phyloP scores from a whole-genome alignment of 1,140 invertebrate species.

The Palaemon carinicauda region DNA sequence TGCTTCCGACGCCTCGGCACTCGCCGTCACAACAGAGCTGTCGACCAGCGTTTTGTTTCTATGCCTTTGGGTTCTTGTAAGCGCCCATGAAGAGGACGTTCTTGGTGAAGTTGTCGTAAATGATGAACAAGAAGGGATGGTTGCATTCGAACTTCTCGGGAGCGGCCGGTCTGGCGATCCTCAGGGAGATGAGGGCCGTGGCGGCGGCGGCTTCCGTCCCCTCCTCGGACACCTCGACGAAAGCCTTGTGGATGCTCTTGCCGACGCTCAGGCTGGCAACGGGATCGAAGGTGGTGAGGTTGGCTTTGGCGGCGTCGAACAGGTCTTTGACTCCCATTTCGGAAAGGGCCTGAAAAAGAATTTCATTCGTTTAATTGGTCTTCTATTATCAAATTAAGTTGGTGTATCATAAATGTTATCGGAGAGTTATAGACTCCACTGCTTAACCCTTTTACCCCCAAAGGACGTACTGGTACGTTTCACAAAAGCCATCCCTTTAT shows the following conservation, averaged over 20 bases:
- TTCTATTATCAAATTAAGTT: too few relatives aligned
- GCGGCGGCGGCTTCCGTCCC: conserved; percentile 77
- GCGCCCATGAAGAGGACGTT: conserved; percentile 52
- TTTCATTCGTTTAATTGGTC: too few relatives aligned
- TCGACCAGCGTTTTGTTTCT: too few relatives aligned
- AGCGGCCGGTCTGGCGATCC: conserved; percentile 12
- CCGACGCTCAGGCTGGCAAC: conserved; percentile 56
- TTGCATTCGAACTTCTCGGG: conserved; percentile 41
- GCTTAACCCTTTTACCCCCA: too few relatives aligned
- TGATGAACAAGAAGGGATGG: conserved; percentile 46
- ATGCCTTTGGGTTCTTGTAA: conserved; percentile 44
- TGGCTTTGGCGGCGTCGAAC: conserved; percentile 70
- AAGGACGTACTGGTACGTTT: too few relatives aligned
- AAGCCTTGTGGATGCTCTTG: conserved; percentile 67
- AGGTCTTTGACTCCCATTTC: conserved; percentile 70
- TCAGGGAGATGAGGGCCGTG: conserved; percentile 65
- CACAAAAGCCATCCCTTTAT: too few relatives aligned
- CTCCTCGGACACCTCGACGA: conserved; percentile 73
- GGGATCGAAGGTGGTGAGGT: conserved; percentile 69
- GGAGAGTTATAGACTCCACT: too few relatives aligned
- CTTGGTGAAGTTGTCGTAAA: conserved; percentile 42
- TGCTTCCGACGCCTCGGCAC: too few relatives aligned
- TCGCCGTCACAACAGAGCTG: too few relatives aligned
- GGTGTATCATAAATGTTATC: too few relatives aligned
- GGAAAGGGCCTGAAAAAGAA: conserved; percentile 3